Evolutionary conservation across 2,888 invertebrate genomes (phyloP), one percentile per base, ranked within the genome.

Genomic region (Ferrisia virgata): DNA sequence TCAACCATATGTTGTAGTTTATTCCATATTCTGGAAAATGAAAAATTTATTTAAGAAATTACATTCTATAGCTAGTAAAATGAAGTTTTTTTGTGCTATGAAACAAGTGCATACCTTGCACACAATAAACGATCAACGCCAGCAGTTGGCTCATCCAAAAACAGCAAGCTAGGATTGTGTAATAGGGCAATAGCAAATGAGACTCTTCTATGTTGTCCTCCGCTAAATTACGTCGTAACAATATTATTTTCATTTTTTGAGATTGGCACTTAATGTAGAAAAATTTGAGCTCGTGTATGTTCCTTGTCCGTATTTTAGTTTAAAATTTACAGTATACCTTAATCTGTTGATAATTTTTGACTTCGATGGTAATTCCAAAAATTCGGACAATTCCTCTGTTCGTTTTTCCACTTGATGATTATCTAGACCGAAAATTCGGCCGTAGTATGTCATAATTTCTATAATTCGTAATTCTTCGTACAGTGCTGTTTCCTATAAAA

Each of bases 111-210:
- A 89, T 88, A 94, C 95, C 92, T 92, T 88, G 95, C 94, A 88
- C 96, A 91, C 83, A 97, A 89, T 86, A 97, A 91, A 0, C 97
- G 97, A 90, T 97, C 97, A 85, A 97, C 91, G 0, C 97, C 97
- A 15, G 96, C 97, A 0, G 97, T 97, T 0, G 97, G 97, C 88
- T 97, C 97, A 88, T 97, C 97, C 87, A 97, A 89, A 85, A 97
- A 96, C 33, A 97, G 90, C 39, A 97, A 89, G 88, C 96, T 94
- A 0, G 97, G 97, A 86, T 93, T 94, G 88, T 97, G 96, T 0
- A 97, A 92, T 87, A 97, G 89, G 0, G 97, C 95, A 4, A 94
- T 95, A 0, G 96, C 96, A 86, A 97, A 92, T 0, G 97, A 97
- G 0, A 97, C 93, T 82, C 97, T 90, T 85, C 97, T 90, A 89